Evolutionary conservation across 2,113 vertebrate species (phyloP).

Genomic region (Delphinus delphis): DNA sequence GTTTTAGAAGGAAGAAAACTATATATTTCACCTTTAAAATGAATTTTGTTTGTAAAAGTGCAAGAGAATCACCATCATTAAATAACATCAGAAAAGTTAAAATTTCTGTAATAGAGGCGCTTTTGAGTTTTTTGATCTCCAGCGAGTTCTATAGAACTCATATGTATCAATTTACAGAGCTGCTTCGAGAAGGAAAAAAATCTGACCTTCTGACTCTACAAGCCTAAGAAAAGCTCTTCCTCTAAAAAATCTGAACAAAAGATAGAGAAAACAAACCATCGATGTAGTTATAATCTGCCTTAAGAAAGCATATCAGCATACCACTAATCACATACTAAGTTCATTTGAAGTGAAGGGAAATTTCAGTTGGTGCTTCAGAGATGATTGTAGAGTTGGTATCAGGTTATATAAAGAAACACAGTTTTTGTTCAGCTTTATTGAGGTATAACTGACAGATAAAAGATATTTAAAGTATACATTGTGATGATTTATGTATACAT

Average conservation of each 20-base stretch:
- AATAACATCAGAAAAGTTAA: not conserved
- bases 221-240: not conserved
- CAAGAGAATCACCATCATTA: not conserved
- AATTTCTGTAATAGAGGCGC: not conserved
- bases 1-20: not conserved
- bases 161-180: not conserved
- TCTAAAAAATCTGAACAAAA: not conserved
- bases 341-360: not conserved
- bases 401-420: not conserved
- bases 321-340: not conserved
- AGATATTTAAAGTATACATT: not conserved
- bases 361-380: not conserved
- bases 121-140: not conserved
- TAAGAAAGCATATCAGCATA: not conserved
- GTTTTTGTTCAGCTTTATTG: not conserved
- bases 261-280: not conserved
- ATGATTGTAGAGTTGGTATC: not conserved
- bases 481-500: no score
- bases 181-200: not conserved
- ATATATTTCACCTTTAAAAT: not conserved
- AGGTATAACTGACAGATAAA: not conserved
- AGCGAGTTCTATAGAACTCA: not conserved
- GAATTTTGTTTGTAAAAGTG: constrained; percentile 5
- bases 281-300: not conserved
- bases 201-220: not conserved